Base-by-base conservation (phyloP, 1,140 invertebrate genomes). In the Tachypleus tridentatus region DNA sequence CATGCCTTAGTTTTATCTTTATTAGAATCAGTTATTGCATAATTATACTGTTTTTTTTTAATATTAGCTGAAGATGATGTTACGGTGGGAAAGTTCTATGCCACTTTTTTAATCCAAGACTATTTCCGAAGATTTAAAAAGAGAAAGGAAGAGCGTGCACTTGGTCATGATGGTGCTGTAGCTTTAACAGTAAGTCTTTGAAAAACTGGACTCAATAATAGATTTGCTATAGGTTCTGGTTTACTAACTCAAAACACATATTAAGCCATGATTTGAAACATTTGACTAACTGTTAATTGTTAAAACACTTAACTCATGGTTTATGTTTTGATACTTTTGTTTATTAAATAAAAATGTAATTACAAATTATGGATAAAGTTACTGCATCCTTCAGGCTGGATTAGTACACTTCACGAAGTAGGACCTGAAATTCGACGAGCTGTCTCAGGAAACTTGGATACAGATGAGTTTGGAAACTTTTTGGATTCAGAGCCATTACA, bases 71-170 rank as follows among this genome's bases (percentile, higher is more conserved):
- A 98, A 75, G 97, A 99, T 77, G 97, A 99, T 79, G 96, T 99
- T n/a, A 99, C 97, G 0, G 97, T 99, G 2, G 97, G 97, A 60
- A 99, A 99, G 79, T 99, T 99, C 79, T 99, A 99, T 79, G 97
- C 97, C 49, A 99, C 97, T 7, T 99, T 99, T 83, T 85, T 99
- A 8, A 99, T 99, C 76, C 97, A 99, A 80, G 97, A 99, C 77
- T 99, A 99, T 77, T 99, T 99, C 80, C 83, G 96, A 67, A 85
- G 96, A 72, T 99, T 99, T 78, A 99, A 99, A 80, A 99, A 99
- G 77, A 84, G 95, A 63, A 99, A 98, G 70, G 79, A 81, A 77
- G 96, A 98, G 76, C 79, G 74, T 73, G 78, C 29, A 29, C 29
- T 29, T 29, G 29, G 29, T 29, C 29, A 29, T 29, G 29, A 29